Evolutionary conservation across 2,113 vertebrate species (phyloP), one percentile per base, ranked within the genome.

Genomic region (Pangasianodon hypophthalmus): DNA sequence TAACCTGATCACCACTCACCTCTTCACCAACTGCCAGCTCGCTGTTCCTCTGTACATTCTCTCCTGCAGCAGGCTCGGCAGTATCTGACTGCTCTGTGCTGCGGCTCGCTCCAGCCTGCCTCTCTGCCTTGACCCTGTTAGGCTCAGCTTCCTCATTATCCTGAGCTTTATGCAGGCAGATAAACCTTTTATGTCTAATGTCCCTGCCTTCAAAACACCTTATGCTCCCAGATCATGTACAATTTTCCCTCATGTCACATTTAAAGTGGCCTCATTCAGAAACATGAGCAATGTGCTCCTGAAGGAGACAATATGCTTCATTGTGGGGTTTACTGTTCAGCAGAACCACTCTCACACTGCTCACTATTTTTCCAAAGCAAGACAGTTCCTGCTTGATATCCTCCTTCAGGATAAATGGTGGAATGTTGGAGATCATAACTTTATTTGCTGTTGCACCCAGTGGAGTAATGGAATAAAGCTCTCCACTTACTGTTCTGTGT

Each of bases 151-250:
- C 44, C 26, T 50, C 26, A 6, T 44, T 32, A 6, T 19, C 16
- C 5, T 41, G 37, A 2, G 19, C 87, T 50, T 41, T 83, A 44
- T 83, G n/a, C 32, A 77, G 75, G 50, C 46, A 83, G 48, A 13
- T 13, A 3, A 46, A n/a, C 29, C 9, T 67, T 82, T 88, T 88
- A 32, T 82, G 58, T 2, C 77, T 19, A 11, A 69, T 37, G 6
- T 88, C 60, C 58, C 87, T 19, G 2, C 77, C 82, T 24, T 82
- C 58, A 26, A 82, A 88, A 11, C 79, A 83, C 29, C 52, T 83
- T 46, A 88, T 83, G n/a, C n/a, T 83, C 2, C 79, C 79, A n/a
- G 79, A 14, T 44, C 24, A 62, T 8, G 58, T n/a, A 85, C 0
- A 37, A 32, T 54, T 16, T 83, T 13, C 46, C 48, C 29, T 73